These are phyloP conservation scores for Tupaia chinensis DNA, from an alignment of 2,113 vertebrate species.

Conservation along the genomic window DNA sequence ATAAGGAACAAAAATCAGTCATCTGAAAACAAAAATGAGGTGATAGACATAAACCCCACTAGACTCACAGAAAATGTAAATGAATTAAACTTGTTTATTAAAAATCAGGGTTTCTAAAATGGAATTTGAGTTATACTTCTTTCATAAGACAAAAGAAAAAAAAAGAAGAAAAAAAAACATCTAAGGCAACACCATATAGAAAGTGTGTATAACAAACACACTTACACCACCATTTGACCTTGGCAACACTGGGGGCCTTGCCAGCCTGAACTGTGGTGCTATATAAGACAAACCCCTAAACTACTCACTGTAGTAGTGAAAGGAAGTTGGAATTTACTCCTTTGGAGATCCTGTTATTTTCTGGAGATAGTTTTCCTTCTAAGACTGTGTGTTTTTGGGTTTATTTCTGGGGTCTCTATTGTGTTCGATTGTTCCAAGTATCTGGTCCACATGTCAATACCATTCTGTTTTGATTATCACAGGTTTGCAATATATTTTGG, in stretches of 20 bases:
- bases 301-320: not conserved
- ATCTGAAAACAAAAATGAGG: not conserved
- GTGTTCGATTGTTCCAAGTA: too few relatives aligned
- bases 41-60: not conserved
- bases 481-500: too few relatives aligned
- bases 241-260: not conserved
- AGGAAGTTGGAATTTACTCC: not conserved
- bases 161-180: not conserved
- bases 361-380: not conserved
- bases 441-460: too few relatives aligned
- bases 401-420: too few relatives aligned
- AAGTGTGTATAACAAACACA: not conserved
- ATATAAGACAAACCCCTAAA: not conserved
- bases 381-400: not conserved
- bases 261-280: not conserved
- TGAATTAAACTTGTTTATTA: not conserved
- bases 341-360: not conserved
- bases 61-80: not conserved
- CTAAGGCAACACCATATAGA: not conserved
- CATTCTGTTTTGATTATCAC: too few relatives aligned
- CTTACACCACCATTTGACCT: not conserved
- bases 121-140: not conserved
- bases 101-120: constrained; percentile 17
- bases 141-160: constrained; percentile 4
- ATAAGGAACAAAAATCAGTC: not conserved